Evolutionary conservation across 1,140 invertebrate species (phyloP), one percentile per base, ranked within the genome.

Genomic region (Fopius arisanus): DNA sequence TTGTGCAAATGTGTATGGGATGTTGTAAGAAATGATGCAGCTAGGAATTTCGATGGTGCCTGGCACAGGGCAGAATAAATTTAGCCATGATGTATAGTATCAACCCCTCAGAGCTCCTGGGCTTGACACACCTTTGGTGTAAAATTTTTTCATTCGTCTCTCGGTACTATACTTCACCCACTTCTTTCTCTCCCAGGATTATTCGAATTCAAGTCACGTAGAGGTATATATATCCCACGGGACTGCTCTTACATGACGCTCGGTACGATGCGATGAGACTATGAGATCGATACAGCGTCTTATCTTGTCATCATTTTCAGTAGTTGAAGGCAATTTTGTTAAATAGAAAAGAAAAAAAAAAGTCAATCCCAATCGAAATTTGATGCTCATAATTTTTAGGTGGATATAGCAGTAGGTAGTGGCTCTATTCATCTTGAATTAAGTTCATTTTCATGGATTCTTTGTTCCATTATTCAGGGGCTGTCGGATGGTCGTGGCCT

Each of bases 231-330:
- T 33, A 29, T 33, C 62, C 23, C 48, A n/a, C 14, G 29, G 66
- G 51, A 37, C 19, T 37, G 28, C 28, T 62, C 66, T 73, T 68
- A 68, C 66, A 73, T 73, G 66, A 69, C 43, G 48, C 65, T 73
- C 54, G 21, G 28, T 33, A 40, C 16, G 29, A 62, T 62, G 41
- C 16, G 21, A 72, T 66, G 62, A 48, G 72, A 41, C 48, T 31
- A 65, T 59, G 40, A 5, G 72, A 67, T 73, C 72, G 31, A 73
- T 73, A 26, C 72, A 67, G 33, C 29, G 29, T 73, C 72, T 73
- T 73, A 68, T 73, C 66, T 68, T 68, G 72, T 73, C 72, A 73
- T 73, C 72, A 65, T 33, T 65, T 65, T 65, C 54, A 7, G 19
- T 59, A 28, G 23, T 23, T n/a, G 12, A 59, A 26, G 23, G 14